phyloP scores from a whole-genome alignment of 2,888 invertebrate genomes.

The Apamea sordens region DNA sequence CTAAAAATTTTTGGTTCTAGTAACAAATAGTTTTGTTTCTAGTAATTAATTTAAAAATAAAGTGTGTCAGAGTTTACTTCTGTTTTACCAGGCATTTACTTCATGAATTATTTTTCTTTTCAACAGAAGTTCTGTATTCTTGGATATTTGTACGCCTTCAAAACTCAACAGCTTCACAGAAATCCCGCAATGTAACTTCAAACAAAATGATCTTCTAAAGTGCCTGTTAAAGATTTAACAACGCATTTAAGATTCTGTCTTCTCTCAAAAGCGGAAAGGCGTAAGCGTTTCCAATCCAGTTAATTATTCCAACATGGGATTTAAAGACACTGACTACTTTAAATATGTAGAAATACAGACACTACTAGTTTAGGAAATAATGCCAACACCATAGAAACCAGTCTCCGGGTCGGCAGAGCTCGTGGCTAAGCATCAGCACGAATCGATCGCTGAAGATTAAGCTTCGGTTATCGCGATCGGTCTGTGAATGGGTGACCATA shows the following conservation, averaged over 20 bases:
- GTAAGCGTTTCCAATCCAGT: not conserved
- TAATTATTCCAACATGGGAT: not conserved
- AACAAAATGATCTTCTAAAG: not conserved
- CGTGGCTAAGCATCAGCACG: too few relatives aligned
- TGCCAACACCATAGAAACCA: not conserved
- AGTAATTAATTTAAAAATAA: too few relatives aligned
- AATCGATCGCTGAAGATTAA: too few relatives aligned
- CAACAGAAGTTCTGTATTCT: not conserved
- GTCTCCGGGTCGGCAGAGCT: not conserved
- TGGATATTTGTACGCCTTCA: not conserved
- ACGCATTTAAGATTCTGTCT: not conserved
- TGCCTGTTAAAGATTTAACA: constrained; percentile 17
- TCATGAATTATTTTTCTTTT: too few relatives aligned
- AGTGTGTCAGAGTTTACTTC: too few relatives aligned
- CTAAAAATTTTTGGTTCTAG: too few relatives aligned
- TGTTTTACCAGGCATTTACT: too few relatives aligned
- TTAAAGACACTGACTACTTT: too few relatives aligned
- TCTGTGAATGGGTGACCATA: too few relatives aligned
- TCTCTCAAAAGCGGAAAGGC: not conserved
- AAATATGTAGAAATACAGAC: not conserved
- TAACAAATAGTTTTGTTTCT: too few relatives aligned
- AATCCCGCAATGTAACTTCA: not conserved
- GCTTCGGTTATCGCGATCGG: too few relatives aligned
- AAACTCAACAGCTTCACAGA: too few relatives aligned
- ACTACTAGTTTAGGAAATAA: not conserved